Conservation (phyloP, 2,113 vertebrate species). For the Chionomys nivalis region DNA sequence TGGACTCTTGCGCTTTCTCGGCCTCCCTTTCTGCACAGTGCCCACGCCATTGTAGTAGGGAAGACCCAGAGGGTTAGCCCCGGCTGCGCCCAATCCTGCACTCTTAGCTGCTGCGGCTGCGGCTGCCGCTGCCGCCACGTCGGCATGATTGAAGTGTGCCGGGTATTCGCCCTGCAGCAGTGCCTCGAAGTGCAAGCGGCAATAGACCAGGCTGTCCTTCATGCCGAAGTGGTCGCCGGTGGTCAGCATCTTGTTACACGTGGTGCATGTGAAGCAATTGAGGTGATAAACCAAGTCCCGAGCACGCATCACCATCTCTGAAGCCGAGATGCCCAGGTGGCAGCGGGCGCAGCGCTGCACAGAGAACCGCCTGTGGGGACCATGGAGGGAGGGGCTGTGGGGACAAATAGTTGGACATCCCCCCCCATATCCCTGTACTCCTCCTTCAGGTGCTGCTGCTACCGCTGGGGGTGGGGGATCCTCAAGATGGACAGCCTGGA, state of each 20-base stretch:
- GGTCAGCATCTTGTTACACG: constrained; percentile 99
- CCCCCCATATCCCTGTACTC: not conserved
- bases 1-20: constrained; percentile 97
- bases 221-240: constrained; percentile 99
- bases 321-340: constrained; percentile 99
- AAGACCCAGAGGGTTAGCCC: constrained; percentile 94
- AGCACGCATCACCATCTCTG: constrained; percentile 99
- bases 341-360: constrained; percentile 98
- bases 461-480: not conserved
- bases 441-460: constrained; percentile 44
- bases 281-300: constrained; percentile 99
- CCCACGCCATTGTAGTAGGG: constrained; percentile 99
- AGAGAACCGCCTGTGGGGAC: constrained; percentile 95
- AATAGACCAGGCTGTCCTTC: constrained; percentile 99
- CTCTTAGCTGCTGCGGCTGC: constrained; percentile 90
- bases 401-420: constrained; percentile 62
- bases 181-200: constrained; percentile 98
- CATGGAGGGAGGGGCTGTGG: constrained; percentile 79
- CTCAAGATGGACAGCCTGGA: not conserved
- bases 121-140: constrained; percentile 89
- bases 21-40: constrained; percentile 97
- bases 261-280: constrained; percentile 99
- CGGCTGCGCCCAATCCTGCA: constrained; percentile 88
- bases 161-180: constrained; percentile 98
- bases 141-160: constrained; percentile 95